Conservation (phyloP, 2,797 vertebrate species). For the Falco peregrinus region DNA sequence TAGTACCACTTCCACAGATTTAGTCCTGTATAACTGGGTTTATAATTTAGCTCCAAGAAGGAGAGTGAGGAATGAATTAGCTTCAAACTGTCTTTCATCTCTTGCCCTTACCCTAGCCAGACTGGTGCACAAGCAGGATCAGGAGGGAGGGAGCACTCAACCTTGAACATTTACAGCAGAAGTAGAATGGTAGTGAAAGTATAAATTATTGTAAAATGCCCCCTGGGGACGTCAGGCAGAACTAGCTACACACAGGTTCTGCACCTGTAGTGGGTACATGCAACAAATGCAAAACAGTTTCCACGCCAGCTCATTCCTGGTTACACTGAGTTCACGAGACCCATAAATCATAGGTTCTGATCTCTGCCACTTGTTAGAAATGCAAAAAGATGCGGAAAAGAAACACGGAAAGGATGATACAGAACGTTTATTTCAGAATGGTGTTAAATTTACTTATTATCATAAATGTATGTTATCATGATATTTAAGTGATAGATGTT, state of each 20-base stretch:
- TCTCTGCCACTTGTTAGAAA: background rate
- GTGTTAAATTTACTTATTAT: background rate
- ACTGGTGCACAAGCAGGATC: background rate
- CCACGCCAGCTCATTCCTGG: background rate
- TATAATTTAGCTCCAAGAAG: background rate
- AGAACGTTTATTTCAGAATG: background rate
- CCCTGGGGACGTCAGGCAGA: background rate
- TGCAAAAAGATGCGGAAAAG: slow-evolving; percentile 1
- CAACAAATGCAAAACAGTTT: slow-evolving; percentile 24
- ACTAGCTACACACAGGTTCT: background rate
- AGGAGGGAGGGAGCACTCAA: background rate
- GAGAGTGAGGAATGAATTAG: background rate
- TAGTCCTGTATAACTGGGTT: background rate
- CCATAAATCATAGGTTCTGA: background rate
- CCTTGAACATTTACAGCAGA: slow-evolving; percentile 33
- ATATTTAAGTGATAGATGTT: background rate
- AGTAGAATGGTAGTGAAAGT: background rate
- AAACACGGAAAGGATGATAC: background rate
- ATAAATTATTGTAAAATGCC: slow-evolving; percentile 51
- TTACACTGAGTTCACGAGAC: background rate
- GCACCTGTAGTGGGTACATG: slow-evolving; percentile 17
- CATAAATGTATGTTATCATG: background rate
- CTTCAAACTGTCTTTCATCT: background rate
- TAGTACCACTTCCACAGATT: background rate
- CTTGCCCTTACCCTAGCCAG: background rate